A percentile compares a stretch with the other conserved stretches of the same genome.
Conservation (phyloP, 2,797 vertebrate species). For the Gorsachius magnificus region DNA sequence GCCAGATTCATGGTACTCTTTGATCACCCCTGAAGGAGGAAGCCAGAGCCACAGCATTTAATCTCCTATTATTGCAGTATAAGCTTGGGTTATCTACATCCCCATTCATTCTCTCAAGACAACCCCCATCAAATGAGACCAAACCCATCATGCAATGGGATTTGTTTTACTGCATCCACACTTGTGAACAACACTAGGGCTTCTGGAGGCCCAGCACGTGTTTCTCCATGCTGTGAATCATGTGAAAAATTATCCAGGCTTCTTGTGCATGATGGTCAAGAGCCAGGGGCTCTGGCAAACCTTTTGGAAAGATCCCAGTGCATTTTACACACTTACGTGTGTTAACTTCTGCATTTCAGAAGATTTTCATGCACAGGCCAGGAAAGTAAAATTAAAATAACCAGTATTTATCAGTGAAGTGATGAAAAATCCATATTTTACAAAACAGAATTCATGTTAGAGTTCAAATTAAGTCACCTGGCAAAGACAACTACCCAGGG, state of each 20-base stretch:
- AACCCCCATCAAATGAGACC: not conserved
- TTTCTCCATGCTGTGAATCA: not conserved
- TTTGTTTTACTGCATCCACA: not conserved
- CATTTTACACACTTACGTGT: not conserved
- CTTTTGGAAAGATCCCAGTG: not conserved
- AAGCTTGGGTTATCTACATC: not conserved
- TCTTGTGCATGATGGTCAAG: not conserved
- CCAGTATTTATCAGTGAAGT: not conserved
- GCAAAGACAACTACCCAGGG: not conserved
- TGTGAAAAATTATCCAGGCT: not conserved
- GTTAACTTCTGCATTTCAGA: not conserved
- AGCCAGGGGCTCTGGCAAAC: not conserved
- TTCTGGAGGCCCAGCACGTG: not conserved
- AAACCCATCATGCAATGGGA: not conserved
- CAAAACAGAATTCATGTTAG: not conserved
- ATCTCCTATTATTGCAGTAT: not conserved
- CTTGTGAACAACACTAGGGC: not conserved
- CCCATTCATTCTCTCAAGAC: not conserved
- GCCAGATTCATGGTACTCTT: not conserved
- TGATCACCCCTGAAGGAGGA: not conserved
- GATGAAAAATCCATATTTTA: not conserved
- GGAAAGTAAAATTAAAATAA: not conserved
- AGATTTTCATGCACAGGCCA: not conserved
- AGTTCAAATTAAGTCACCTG: not conserved
- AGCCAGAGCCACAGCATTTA: not conserved